phyloP scores from a whole-genome alignment of 2,113 vertebrate species.

The Daphoenositta chrysoptera region DNA sequence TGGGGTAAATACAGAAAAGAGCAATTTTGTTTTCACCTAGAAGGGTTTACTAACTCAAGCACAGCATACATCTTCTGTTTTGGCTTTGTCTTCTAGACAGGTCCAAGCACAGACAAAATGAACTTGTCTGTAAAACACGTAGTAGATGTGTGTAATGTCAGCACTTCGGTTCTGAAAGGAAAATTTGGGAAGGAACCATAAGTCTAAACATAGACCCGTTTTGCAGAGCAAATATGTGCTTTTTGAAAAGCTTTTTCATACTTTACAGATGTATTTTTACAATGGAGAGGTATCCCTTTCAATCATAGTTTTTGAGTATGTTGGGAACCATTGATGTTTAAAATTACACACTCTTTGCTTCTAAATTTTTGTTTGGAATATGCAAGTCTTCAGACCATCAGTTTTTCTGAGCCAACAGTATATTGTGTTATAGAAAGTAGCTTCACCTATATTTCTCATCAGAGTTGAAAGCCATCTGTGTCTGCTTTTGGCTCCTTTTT shows the following conservation, averaged over 20 bases:
- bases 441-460: not conserved
- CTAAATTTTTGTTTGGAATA: not conserved
- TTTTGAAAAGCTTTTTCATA: not conserved
- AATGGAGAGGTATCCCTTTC: not conserved
- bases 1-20: not conserved
- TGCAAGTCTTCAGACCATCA: not conserved
- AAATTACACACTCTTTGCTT: not conserved
- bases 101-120: not conserved
- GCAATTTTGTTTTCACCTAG: not conserved
- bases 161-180: not conserved
- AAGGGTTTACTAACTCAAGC: not conserved
- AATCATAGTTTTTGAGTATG: not conserved
- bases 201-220: not conserved
- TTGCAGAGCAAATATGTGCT: not conserved
- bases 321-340: not conserved
- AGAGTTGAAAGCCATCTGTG: not conserved
- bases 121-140: not conserved
- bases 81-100: not conserved
- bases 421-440: not conserved
- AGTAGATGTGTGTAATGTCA: not conserved
- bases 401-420: not conserved
- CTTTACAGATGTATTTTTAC: not conserved
- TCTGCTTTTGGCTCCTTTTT: not conserved
- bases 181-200: not conserved
- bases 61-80: not conserved